These are phyloP conservation scores for Stenodera caucasica DNA, from an alignment of 2,888 invertebrate genomes.

Conservation along the genomic window DNA sequence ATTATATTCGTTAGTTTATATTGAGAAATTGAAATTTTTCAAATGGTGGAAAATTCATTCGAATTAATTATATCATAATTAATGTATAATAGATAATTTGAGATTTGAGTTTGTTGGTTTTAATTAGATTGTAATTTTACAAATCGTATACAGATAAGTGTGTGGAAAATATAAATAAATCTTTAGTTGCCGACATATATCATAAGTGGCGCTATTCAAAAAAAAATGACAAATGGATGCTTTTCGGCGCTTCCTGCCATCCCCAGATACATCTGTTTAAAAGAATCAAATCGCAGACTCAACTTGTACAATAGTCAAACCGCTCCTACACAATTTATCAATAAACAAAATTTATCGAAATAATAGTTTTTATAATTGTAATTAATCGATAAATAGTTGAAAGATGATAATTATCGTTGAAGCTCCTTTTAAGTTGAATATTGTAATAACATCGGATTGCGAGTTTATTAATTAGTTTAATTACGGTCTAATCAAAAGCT, in stretches of 20 bases:
- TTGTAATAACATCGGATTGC: neutral
- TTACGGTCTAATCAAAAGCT: conserved; percentile 20
- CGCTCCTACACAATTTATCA: too few relatives aligned
- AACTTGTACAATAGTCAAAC: conserved; percentile 26
- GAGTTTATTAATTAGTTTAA: conserved; percentile 12
- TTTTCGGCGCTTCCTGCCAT: conserved; percentile 36
- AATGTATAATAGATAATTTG: too few relatives aligned
- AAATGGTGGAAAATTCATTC: conserved; percentile 30
- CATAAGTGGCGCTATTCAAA: conserved; percentile 29
- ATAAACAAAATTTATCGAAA: too few relatives aligned
- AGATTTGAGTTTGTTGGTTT: conserved; percentile 18
- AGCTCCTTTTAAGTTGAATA: neutral
- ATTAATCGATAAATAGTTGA: too few relatives aligned
- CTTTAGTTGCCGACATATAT: conserved; percentile 31
- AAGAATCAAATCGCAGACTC: conserved; percentile 29
- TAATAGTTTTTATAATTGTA: too few relatives aligned
- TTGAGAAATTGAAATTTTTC: too few relatives aligned
- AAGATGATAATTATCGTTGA: neutral
- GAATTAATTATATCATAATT: conserved; percentile 30
- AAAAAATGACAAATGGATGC: conserved; percentile 36
- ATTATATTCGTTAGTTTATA: neutral
- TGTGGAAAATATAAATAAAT: conserved; percentile 33
- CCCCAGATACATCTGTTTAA: conserved; percentile 34
- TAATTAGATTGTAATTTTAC: conserved; percentile 31
- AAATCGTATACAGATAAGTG: conserved; percentile 30